phyloP scores from a whole-genome alignment of 2,113 vertebrate genomes.

The Zootoca vivipara region DNA sequence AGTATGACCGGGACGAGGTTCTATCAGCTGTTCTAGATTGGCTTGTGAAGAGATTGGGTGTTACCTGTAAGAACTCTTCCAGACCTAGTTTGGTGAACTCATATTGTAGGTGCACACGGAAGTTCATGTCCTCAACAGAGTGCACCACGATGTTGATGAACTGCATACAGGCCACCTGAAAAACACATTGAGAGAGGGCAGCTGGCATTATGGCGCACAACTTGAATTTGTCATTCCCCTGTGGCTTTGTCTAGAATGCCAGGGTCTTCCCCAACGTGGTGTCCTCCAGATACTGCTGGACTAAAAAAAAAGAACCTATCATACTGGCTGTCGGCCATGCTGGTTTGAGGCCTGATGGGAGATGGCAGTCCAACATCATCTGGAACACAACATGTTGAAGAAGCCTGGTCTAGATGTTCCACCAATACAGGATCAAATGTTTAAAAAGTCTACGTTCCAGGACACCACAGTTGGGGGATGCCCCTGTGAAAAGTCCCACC shows the following conservation, averaged over 20 bases:
- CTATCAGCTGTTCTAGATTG: background rate
- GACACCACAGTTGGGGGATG: background rate
- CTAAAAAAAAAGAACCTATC: no score
- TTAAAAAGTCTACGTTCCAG: background rate
- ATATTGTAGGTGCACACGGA: conserved; percentile 94
- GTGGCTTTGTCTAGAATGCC: background rate
- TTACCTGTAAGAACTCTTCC: conserved; percentile 94
- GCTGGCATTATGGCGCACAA: background rate
- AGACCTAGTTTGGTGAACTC: conserved; percentile 96
- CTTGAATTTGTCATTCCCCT: background rate
- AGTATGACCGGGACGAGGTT: background rate
- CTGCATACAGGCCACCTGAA: conserved; percentile 97
- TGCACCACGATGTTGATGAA: conserved; percentile 99
- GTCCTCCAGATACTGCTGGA: no score
- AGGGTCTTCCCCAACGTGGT: background rate
- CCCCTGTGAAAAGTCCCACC: background rate
- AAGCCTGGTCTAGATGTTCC: no score
- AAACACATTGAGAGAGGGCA: background rate
- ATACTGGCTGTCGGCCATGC: no score
- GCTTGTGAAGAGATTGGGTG: background rate
- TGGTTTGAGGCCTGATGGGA: no score
- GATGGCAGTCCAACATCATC: no score
- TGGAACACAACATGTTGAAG: no score
- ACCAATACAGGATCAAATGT: background rate
- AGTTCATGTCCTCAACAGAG: conserved; percentile 99